phyloP scores from a whole-genome alignment of 2,888 invertebrate species.

The Cheilosia variabilis region DNA sequence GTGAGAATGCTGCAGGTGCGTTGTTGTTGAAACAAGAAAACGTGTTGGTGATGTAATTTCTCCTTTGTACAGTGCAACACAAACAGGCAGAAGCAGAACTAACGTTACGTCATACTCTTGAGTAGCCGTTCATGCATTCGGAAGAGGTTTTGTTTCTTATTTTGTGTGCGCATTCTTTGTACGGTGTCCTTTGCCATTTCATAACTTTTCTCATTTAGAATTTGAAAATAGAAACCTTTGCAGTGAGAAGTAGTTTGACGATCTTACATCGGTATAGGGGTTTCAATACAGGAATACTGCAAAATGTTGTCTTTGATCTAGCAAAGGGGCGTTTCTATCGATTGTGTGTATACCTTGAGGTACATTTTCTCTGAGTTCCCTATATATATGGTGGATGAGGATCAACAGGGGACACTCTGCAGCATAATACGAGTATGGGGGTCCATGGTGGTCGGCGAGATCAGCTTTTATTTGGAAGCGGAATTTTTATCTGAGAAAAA shows the following conservation, averaged over 20 bases:
- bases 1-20: slow-evolving; percentile 4
- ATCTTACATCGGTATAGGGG: not conserved
- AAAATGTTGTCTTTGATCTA: no score
- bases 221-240: not conserved
- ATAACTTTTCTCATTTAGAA: slow-evolving; percentile 45
- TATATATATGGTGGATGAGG: no score
- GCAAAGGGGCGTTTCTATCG: no score
- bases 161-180: not conserved
- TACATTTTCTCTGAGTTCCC: no score
- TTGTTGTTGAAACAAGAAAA: not conserved
- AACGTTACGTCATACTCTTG: slow-evolving; percentile 8
- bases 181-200: not conserved
- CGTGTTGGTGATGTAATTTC: slow-evolving; percentile 32
- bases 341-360: no score
- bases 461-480: no score
- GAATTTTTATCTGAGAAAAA: no score
- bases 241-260: not conserved
- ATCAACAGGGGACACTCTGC: no score
- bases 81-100: slow-evolving; percentile 40
- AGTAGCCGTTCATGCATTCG: slow-evolving; percentile 18
- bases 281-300: no score
- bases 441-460: no score
- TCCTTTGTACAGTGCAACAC: slow-evolving; percentile 41
- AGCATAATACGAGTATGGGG: no score
- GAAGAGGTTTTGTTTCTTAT: slow-evolving; percentile 9